Conservation (phyloP, 1,140 invertebrate species). For the Drosophila willistoni region DNA sequence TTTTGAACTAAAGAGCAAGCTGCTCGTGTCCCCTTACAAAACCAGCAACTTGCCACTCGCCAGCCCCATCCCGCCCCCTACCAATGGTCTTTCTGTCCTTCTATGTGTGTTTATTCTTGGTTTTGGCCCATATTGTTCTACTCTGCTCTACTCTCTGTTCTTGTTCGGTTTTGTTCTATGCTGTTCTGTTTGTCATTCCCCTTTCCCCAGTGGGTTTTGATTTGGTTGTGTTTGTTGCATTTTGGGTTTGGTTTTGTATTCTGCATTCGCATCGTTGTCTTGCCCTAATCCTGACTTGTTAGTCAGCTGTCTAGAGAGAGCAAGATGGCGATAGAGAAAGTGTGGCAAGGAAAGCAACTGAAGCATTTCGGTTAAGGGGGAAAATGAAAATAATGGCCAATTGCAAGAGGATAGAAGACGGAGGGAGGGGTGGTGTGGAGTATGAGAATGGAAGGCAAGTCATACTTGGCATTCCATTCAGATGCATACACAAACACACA, state of each 20-base stretch:
- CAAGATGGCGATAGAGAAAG: background rate
- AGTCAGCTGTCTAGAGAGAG: slow-evolving; percentile 32
- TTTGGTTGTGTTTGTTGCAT: slow-evolving; percentile 46
- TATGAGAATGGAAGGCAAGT: background rate
- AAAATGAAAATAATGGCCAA: slow-evolving; percentile 50
- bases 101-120: slow-evolving; percentile 1
- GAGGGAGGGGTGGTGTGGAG: background rate
- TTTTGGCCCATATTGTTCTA: slow-evolving; percentile 22
- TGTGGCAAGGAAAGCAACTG: slow-evolving; percentile 12
- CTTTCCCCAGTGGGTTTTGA: slow-evolving; percentile 38
- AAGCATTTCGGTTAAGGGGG: slow-evolving; percentile 8
- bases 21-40: background rate
- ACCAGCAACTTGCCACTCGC: background rate
- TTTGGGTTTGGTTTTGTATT: slow-evolving; percentile 18
- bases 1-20: slow-evolving; percentile 47
- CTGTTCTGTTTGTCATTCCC: slow-evolving; percentile 21
- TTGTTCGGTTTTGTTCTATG: background rate
- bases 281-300: slow-evolving; percentile 56
- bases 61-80: background rate
- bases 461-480: slow-evolving; percentile 28
- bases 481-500: slow-evolving; percentile 8
- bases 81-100: background rate
- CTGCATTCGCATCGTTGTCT: slow-evolving; percentile 21
- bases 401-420: background rate
- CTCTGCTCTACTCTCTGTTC: slow-evolving; percentile 36